Evolutionary conservation across 2,797 vertebrate species (phyloP).

Genomic region (Acipenser ruthenus): DNA sequence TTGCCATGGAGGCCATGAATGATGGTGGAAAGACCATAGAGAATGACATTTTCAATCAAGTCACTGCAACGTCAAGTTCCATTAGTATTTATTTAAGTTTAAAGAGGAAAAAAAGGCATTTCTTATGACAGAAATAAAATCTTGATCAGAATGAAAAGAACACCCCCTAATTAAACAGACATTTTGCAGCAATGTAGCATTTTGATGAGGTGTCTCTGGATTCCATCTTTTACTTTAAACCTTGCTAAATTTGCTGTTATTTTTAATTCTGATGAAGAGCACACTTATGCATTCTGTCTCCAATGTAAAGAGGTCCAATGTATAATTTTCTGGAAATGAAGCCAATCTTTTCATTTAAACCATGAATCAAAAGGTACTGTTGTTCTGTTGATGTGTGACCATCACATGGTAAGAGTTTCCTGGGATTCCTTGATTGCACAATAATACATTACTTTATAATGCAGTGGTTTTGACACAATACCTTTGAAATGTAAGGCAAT

Average conservation of each 20-base stretch:
- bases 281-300: too few species aligned
- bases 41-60: conserved; percentile 20
- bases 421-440: too few species aligned
- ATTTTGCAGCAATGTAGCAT: neutral
- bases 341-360: too few species aligned
- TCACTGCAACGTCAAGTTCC: neutral
- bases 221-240: neutral
- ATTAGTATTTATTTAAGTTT: neutral
- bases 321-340: too few species aligned
- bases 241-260: neutral
- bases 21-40: conserved; percentile 23
- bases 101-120: neutral
- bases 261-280: neutral
- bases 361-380: too few species aligned
- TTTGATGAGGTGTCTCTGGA: neutral
- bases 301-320: too few species aligned
- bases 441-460: too few species aligned
- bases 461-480: too few species aligned
- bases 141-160: neutral
- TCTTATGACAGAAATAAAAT: neutral
- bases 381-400: too few species aligned
- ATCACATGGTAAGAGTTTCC: too few species aligned
- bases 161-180: neutral
- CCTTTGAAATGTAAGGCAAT: too few species aligned
- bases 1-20: conserved; percentile 35